A percentile compares a stretch with the other conserved stretches of the same genome.
Evolutionary conservation across 2,797 vertebrate genomes (phyloP).

Genomic region (Scleropages formosus): DNA sequence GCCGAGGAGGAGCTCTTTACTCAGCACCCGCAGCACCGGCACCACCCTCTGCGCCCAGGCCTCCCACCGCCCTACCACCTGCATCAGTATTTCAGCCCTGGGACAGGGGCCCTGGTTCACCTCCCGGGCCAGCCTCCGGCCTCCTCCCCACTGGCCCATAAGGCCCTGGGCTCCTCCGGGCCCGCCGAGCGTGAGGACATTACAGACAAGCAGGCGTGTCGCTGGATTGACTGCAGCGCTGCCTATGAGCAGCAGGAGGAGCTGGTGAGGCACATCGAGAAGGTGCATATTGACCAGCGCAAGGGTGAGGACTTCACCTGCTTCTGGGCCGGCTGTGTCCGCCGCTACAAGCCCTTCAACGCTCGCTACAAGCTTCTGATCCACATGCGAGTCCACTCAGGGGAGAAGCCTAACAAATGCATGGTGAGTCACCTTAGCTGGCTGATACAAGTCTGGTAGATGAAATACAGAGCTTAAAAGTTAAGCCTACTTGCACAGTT

Average conservation of each 20-base stretch:
- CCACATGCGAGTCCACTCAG: slow-evolving; percentile 98
- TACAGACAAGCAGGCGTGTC: slow-evolving; percentile 83
- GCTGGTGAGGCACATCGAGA: slow-evolving; percentile 98
- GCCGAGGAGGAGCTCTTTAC: slow-evolving; percentile 75
- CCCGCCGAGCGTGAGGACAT: slow-evolving; percentile 66
- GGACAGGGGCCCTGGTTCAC: slow-evolving; percentile 67
- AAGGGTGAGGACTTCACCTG: slow-evolving; percentile 99
- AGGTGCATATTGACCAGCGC: slow-evolving; percentile 96
- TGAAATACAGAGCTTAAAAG: neutral
- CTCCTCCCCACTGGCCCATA: slow-evolving; percentile 66
- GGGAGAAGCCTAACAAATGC: slow-evolving; percentile 98
- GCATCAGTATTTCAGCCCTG: slow-evolving; percentile 74
- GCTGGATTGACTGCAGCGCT: slow-evolving; percentile 97
- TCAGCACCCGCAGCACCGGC: slow-evolving; percentile 72
- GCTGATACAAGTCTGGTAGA: neutral
- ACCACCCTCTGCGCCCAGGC: slow-evolving; percentile 73
- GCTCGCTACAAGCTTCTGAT: slow-evolving; percentile 99
- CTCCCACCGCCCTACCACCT: slow-evolving; percentile 92
- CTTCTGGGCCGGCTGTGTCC: slow-evolving; percentile 96
- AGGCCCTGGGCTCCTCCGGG: slow-evolving; percentile 57
- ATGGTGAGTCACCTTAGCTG: slow-evolving; percentile 83
- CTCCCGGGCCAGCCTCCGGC: slow-evolving; percentile 61
- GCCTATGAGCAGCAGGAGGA: slow-evolving; percentile 95
- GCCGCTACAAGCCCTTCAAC: slow-evolving; percentile 97
- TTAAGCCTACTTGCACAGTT: too few relatives aligned